Base-by-base conservation (phyloP, 2,888 invertebrate species). In the Molanna angustata region DNA sequence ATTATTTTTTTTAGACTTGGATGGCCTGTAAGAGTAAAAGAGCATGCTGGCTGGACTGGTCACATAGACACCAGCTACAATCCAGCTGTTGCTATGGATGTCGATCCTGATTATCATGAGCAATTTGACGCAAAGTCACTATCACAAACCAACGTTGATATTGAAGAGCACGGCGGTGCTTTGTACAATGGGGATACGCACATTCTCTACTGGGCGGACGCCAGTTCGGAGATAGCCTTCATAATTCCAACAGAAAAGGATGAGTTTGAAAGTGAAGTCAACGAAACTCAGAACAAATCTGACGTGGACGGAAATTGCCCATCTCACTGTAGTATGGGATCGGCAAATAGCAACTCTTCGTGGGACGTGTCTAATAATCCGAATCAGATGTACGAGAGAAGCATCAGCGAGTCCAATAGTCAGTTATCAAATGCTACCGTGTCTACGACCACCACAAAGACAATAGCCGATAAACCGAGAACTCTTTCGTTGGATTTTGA, bases 11-110 rank as follows among this genome's bases (percentile, higher is more conserved):
- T 77, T 64, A 87, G 92, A 1, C 74, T 99, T 31, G 98, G 98
- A 9, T 89, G 89, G 83, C 87, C 94, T 1, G 93, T 96, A 9
- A 84, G 84, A 58, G 86, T 95, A 19, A 78, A 82, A 35, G 84
- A 84, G 16, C 96, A 96, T 76, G 88, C 92, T 35, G 95, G 94
- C 21, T 98, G 97, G 97, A 90, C 94, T 18, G 97, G 97, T 0
- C 90, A 92, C 69, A 80, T 88, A 48, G 80, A 83, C 47, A 89
- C 88, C n/a, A 93, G 94, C 64, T 94, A 93, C 88, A 85, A 83
- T 64, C 77, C 74, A 27, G 53, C 57, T 6, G 33, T 51, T 11
- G 19, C 55, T 40, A 61, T 57, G 40, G 57, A 61, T 31, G 55
- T 37, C 3, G 58, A 55, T 13, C 17, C 16, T 4, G 51, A 58